phyloP scores from a whole-genome alignment of 92 coral and sea anemone species.

The Hydrozoanthus gracilis region DNA sequence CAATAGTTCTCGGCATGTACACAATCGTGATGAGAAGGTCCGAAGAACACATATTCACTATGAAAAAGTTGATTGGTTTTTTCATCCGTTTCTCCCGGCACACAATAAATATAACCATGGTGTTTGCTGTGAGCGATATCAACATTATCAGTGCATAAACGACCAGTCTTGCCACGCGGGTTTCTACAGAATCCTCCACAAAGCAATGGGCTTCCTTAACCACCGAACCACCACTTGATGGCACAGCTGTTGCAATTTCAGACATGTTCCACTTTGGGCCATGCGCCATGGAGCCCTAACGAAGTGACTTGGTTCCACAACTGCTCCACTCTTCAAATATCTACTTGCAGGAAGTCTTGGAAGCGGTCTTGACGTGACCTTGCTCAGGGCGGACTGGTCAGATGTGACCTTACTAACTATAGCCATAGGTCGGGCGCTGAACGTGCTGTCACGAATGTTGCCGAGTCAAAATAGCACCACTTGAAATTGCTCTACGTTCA shows the following conservation, averaged over 20 bases:
- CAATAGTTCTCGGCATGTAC: conserved; percentile 31
- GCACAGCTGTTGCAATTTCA: not conserved
- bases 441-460: too few relatives aligned
- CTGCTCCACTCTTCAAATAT: not conserved
- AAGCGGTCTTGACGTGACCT: too few relatives aligned
- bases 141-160: conserved; percentile 50
- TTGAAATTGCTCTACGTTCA: too few relatives aligned
- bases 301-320: not conserved
- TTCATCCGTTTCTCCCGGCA: conserved; percentile 54
- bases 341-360: too few relatives aligned
- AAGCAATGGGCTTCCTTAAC: conserved; percentile 50
- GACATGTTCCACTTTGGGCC: conserved; percentile 4
- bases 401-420: too few relatives aligned
- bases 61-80: conserved; percentile 61
- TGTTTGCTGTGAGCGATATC: conserved; percentile 52
- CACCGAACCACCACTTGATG: not conserved
- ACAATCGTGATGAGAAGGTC: conserved; percentile 60
- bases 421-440: too few relatives aligned
- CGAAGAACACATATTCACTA: conserved; percentile 63
- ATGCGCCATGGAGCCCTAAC: not conserved
- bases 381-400: too few relatives aligned
- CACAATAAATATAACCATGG: conserved; percentile 57
- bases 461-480: too few relatives aligned
- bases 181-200: conserved; percentile 36
- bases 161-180: conserved; percentile 42